These are phyloP conservation scores for Brachionus asplanchnoidis DNA, from an alignment of 1,140 invertebrate species.

Conservation along the genomic window DNA sequence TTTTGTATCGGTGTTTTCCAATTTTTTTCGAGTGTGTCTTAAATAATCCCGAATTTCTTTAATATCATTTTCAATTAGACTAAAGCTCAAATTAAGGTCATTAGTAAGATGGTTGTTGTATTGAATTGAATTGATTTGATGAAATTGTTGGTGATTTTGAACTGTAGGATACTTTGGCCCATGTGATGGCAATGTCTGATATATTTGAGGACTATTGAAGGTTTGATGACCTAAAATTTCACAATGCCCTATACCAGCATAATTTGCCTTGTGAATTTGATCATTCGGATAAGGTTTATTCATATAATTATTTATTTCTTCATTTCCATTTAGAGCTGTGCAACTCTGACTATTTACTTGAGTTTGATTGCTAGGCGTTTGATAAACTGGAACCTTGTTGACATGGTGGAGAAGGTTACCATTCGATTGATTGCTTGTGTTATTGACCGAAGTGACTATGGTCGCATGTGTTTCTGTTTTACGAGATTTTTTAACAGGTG, in stretches of 20 bases:
- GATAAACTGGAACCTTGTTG: background rate
- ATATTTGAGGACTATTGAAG: background rate
- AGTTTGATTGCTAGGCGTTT: background rate
- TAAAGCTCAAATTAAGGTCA: slow-evolving; percentile 25
- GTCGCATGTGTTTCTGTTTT: slow-evolving; percentile 2
- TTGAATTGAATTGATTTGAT: background rate
- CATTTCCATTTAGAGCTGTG: background rate
- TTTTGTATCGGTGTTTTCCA: slow-evolving; percentile 39
- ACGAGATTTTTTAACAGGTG: background rate
- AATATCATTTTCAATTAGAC: slow-evolving; percentile 38
- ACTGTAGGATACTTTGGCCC: background rate
- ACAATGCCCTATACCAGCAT: background rate
- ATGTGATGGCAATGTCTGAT: slow-evolving; percentile 8
- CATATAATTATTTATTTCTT: background rate
- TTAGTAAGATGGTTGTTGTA: background rate
- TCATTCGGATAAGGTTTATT: background rate
- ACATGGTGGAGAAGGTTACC: slow-evolving; percentile 24
- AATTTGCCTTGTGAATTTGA: background rate
- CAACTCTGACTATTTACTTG: background rate
- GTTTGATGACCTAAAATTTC: background rate
- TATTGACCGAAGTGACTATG: slow-evolving; percentile 36
- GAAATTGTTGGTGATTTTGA: background rate
- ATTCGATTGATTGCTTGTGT: slow-evolving; percentile 38
- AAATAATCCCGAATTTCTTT: slow-evolving; percentile 42
- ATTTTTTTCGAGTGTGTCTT: slow-evolving; percentile 19